Evolutionary conservation across 2,113 vertebrate genomes (phyloP), one percentile per base, ranked within the genome.

Genomic region (Percina caprodes): DNA sequence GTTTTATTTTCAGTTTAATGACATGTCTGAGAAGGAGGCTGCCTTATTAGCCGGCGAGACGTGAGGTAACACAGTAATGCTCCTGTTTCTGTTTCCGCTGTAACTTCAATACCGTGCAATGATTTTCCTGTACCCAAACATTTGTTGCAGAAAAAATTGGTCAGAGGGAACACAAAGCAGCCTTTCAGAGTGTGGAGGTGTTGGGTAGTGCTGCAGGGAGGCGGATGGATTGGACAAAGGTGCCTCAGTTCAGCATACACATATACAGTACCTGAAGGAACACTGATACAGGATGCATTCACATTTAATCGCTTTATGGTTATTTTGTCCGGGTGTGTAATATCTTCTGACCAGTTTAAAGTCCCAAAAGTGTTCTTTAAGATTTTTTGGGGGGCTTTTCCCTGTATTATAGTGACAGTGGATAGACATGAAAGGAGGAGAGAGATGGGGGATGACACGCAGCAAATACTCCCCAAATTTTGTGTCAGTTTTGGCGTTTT

Each of bases 131-230:
- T 54, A 83, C 26, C 39, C 48, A 62, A 87, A 75, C 61, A 62
- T 86, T 73, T 85, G 52, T 73, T 67, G 33, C 6, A 16, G 21
- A 71, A 66, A 72, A 78, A 67, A 67, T 9, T 74, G 49, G 48
- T 24, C 61, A 26, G 69, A 8, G n/a, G 10, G 19, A 45, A 56
- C 80, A 91, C 82, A 93, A 79, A 86, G 87, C 80, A 15, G 74
- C 79, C 74, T 75, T 93, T 93, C 61, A 92, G 69, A 33, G 52
- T 7, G 2, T 67, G 77, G 74, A 83, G 26, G 68, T 46, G 51
- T 6, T 55, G 69, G 85, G 62, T 19, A 69, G 72, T 66, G 77
- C 63, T 56, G 73, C 51, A n/a, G 54, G 52, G 62, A 70, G 66
- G 79, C 0, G 14, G 61, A 48, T 2, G n/a, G 24, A 30, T 59